Base-by-base conservation (phyloP, 2,113 vertebrate genomes). In the Oenanthe oenanthe region DNA sequence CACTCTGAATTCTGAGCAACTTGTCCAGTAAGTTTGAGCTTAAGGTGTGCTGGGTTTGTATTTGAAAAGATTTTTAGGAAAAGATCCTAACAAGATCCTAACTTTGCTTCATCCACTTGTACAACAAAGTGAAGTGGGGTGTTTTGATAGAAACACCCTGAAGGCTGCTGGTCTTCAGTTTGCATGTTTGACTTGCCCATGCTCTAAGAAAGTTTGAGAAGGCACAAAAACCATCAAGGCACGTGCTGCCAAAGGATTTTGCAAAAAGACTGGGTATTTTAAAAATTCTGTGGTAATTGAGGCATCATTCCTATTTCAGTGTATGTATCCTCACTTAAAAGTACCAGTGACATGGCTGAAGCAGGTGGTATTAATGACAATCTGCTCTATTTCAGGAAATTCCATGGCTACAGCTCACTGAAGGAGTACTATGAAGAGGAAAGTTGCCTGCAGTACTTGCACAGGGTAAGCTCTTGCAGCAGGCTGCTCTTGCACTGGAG, bases 401-500 rank as follows among this genome's bases (percentile, higher is more conserved):
- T 99, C 96, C 99, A 99, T 31, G 99, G 99, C 73, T 99, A 99
- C 93, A 97, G 81, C 90, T 98, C 99, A 56, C 97, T 99, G 94
- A 99, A 99, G 96, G 99, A 99, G 86, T 99, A 99, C 94, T 99
- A 99, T 13, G 99, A 99, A 96, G 98, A 99, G 91, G 99, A 99
- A 93, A 99, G 99, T 85, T 99, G 99, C 95, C 98, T 99, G 79
- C 98, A 99, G 92, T 99, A 98, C 92, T 98, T 99, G 96, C 99
- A 99, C 96, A 99, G 98, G 97, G 99, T 99, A 97, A 98, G 98
- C 96, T 73, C 21, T 62, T 85, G 21, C 14, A 50, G 3, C 51
- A 51, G 54, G 13, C 32, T 63, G 50, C 22, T 77, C 38, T 50
- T 77, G 31, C 47, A 45, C 29, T 43, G 11, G 32, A 56, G 25